Base-by-base conservation (phyloP, 2,888 invertebrate species). In the Pelosia muscerda region DNA sequence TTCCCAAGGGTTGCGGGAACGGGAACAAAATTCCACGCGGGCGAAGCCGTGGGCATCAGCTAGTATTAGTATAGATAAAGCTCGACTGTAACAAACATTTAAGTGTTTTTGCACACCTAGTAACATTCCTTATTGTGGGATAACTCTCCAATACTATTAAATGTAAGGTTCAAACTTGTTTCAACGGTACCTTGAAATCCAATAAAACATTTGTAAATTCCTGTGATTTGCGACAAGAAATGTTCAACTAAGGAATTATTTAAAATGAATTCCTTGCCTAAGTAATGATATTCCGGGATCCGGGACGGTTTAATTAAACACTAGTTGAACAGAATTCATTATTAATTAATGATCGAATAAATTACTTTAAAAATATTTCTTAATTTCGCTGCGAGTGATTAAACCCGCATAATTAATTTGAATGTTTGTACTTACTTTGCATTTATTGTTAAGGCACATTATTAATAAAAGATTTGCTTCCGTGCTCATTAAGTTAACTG, bases 261-360 rank as follows among this genome's bases (percentile, higher is more conserved):
- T 73, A 72, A 79, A 79, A 79, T 76, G 72, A 55, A 78, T 75
- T 49, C 73, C 69, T 60, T 66, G 25, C 58, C 59, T 76, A 69
- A 74, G 70, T 78, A 75, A 78, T 73, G 70, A 66, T 76, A 71
- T 78, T 75, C 67, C 56, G 15, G 62, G 68, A 49, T 23, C 31
- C 54, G 42, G 61, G 49, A 75, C 69, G 59, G 73, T 83, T 83
- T 83, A 83, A 83, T 83, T 83, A 83, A 75, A 80, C 74, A 65
- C 67, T 80, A 82, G 74, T 74, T 68, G 63, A 77, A 76, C 63
- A 19, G 58, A 61, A 76, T 73, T 66, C 61, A 68, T 75, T 74
- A 78, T 76, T 79, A 72, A 72, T 75, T 78, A 73, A 71, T 69
- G 69, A 71, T 75, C 19, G 49, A 63, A 67, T 76, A 72, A 75